Evolutionary conservation across 2,113 vertebrate genomes (phyloP).

Genomic region (Dipodomys spectabilis): DNA sequence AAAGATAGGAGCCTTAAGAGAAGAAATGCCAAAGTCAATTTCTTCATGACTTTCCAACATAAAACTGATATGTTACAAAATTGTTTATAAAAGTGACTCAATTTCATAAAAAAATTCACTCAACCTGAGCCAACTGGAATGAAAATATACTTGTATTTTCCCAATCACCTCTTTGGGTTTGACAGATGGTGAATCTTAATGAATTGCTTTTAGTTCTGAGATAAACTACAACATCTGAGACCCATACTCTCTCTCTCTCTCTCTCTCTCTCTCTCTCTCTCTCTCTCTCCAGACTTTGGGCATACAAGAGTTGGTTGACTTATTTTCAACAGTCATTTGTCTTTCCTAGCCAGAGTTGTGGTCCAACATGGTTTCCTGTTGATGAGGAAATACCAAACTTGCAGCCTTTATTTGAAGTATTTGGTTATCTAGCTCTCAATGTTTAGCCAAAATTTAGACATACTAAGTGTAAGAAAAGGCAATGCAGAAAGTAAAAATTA

Average conservation of each 20-base stretch:
- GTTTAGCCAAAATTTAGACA: conserved; percentile 56
- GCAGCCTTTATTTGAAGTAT: conserved; percentile 41
- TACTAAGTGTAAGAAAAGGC: conserved; percentile 38
- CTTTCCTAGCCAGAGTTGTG: conserved; percentile 49
- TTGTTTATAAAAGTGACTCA: conserved; percentile 70
- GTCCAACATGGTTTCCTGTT: conserved; percentile 38
- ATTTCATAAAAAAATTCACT: neutral
- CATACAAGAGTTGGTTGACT: conserved; percentile 20
- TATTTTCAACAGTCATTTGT: conserved; percentile 50
- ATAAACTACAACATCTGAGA: neutral
- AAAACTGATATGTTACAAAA: conserved; percentile 57
- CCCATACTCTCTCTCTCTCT: neutral
- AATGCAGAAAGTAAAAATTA: neutral
- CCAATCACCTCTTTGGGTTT: neutral
- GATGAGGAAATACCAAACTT: conserved; percentile 62
- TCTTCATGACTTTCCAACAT: conserved; percentile 22
- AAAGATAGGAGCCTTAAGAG: neutral
- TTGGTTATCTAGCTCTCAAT: neutral
- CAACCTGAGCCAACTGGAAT: conserved; percentile 26
- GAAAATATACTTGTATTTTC: neutral
- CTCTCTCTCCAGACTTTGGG: neutral
- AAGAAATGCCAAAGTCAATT: neutral
- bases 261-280: conserved; percentile 13
- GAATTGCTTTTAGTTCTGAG: conserved; percentile 46
- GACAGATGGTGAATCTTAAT: neutral